Percentiles rank a stretch among this genome's conserved stretches.
phyloP scores from a whole-genome alignment of 1,140 invertebrate genomes.

The Hormaphis cornu region DNA sequence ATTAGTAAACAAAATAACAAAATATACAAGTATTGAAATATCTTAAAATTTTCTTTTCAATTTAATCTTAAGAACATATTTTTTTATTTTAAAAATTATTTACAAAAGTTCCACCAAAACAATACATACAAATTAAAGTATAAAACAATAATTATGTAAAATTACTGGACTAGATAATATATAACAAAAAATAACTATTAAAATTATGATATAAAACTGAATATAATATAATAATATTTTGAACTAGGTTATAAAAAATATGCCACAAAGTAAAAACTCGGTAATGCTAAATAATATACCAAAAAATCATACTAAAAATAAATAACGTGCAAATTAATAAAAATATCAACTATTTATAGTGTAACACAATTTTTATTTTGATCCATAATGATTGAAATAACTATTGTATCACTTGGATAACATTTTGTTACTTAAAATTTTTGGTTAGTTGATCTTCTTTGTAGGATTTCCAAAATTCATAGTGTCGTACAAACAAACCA shows the following conservation, averaged over 20 bases:
- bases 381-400: constrained; percentile 3
- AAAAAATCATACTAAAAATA: constrained; percentile 25
- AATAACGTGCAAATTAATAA: constrained; percentile 23
- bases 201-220: constrained; percentile 8
- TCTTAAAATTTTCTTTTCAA: not conserved
- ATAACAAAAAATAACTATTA: constrained; percentile 30
- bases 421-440: not conserved
- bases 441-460: constrained; percentile 20
- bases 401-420: not conserved
- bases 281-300: not conserved
- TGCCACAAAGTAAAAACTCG: not conserved
- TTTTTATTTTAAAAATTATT: constrained; percentile 25
- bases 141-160: constrained; percentile 22
- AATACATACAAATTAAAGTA: constrained; percentile 22
- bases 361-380: constrained; percentile 19
- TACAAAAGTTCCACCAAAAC: constrained; percentile 27
- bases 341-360: constrained; percentile 22
- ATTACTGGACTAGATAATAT: constrained; percentile 25
- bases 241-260: constrained; percentile 5
- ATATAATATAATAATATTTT: constrained; percentile 28
- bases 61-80: constrained; percentile 16
- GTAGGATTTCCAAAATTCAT: not conserved
- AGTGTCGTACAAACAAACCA: not conserved
- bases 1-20: not conserved
- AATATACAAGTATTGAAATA: not conserved